Conservation (phyloP, 2,888 invertebrate species). For the Chirona hameri region DNA sequence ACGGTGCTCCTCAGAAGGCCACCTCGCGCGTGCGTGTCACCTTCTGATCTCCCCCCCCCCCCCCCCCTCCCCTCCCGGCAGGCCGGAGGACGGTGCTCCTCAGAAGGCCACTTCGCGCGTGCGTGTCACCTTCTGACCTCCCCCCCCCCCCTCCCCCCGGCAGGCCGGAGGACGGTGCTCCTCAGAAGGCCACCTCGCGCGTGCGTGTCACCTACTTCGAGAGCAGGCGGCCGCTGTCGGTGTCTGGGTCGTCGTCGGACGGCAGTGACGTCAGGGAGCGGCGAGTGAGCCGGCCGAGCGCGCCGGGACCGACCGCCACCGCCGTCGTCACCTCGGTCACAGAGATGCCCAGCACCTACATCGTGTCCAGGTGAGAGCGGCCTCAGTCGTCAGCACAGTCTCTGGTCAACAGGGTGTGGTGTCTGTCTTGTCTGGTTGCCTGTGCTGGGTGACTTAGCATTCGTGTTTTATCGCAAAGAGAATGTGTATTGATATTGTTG, state of each 20-base stretch:
- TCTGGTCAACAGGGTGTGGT: too few species aligned
- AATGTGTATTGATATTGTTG: too few species aligned
- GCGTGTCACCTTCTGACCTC: background rate
- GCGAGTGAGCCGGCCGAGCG: background rate
- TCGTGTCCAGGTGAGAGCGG: slow-evolving; percentile 62
- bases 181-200: slow-evolving; percentile 43
- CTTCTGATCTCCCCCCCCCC: too few species aligned
- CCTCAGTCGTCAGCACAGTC: background rate
- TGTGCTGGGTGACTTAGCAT: too few species aligned
- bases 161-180: slow-evolving; percentile 38
- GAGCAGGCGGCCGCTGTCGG: slow-evolving; percentile 69
- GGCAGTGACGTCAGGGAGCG: slow-evolving; percentile 47
- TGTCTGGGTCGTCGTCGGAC: slow-evolving; percentile 56
- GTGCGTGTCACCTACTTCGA: slow-evolving; percentile 80
- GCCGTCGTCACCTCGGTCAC: slow-evolving; percentile 36
- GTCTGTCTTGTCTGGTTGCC: too few species aligned
- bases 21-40: too few species aligned
- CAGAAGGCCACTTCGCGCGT: too few species aligned
- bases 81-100: too few species aligned
- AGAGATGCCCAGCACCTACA: slow-evolving; percentile 54
- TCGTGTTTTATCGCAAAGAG: too few species aligned
- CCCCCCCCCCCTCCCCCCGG: background rate
- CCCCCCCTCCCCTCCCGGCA: too few species aligned
- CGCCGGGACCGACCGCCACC: background rate
- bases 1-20: too few species aligned